Conservation (phyloP, 2,113 vertebrate genomes). For the Xiphophorus couchianus region DNA sequence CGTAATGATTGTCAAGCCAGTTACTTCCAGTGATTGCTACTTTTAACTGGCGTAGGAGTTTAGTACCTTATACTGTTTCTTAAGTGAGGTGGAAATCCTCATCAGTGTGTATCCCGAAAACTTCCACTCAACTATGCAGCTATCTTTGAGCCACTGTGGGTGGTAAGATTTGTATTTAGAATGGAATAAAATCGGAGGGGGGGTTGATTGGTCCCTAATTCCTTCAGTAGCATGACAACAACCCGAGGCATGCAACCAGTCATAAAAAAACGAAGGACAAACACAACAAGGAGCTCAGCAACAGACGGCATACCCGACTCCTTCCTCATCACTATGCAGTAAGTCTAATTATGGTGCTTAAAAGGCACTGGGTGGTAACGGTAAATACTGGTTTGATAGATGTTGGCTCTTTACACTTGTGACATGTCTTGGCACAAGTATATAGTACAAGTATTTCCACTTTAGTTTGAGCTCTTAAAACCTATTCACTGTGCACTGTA, state of each 20-base stretch:
- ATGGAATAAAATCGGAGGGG: background rate
- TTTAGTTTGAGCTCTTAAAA: background rate
- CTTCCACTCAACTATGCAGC: background rate
- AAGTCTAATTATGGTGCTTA: background rate
- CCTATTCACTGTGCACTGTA: background rate
- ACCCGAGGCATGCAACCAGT: constrained; percentile 2
- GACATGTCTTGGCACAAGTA: background rate
- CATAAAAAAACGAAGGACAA: constrained; percentile 1
- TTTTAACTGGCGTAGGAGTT: constrained; percentile 37
- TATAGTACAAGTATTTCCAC: background rate
- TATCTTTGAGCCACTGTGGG: background rate
- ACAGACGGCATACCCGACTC: constrained; percentile 7
- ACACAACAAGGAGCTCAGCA: constrained; percentile 4
- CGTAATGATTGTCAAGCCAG: constrained; percentile 51
- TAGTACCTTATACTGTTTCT: constrained; percentile 26
- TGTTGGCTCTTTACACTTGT: background rate
- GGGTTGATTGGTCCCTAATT: constrained; percentile 1
- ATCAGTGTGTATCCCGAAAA: background rate
- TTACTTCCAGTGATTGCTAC: constrained; percentile 39
- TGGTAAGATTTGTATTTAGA: background rate
- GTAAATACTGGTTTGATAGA: constrained; percentile 1
- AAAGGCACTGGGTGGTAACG: background rate
- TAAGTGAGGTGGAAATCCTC: background rate
- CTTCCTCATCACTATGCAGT: constrained; percentile 3
- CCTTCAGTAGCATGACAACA: constrained; percentile 1